phyloP scores from a whole-genome alignment of 1,140 invertebrate species.

The Drosophila tristis region DNA sequence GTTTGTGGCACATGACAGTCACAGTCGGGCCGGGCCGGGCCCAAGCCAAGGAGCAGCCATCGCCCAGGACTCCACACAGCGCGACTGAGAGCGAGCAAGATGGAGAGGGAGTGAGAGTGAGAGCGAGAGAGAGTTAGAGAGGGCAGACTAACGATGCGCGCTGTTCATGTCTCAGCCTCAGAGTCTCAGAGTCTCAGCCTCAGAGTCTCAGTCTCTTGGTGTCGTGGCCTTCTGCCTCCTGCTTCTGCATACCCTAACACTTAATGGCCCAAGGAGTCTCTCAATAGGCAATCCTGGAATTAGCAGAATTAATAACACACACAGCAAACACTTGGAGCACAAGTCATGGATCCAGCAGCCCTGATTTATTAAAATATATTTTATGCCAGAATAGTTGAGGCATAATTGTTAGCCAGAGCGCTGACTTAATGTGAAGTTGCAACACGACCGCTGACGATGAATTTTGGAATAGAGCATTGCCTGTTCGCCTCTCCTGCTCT shows the following conservation, averaged over 20 bases:
- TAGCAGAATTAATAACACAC: too few species aligned
- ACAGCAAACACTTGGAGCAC: too few species aligned
- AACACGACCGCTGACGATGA: too few species aligned
- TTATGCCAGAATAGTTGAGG: too few species aligned
- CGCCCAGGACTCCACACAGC: slow-evolving; percentile 45
- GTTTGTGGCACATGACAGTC: slow-evolving; percentile 82
- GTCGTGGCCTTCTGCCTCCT: slow-evolving; percentile 50
- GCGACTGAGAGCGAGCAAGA: slow-evolving; percentile 23
- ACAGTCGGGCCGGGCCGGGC: slow-evolving; percentile 54
- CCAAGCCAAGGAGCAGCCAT: slow-evolving; percentile 48
- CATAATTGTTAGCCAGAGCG: too few species aligned
- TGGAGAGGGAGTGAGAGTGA: slow-evolving; percentile 6
- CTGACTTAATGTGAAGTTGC: too few species aligned
- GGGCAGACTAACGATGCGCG: slow-evolving; percentile 46
- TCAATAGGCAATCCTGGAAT: slow-evolving; percentile 3
- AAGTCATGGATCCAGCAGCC: too few species aligned
- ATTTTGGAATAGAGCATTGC: too few species aligned
- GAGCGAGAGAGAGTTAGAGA: background rate
- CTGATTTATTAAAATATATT: too few species aligned
- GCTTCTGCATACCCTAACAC: slow-evolving; percentile 7
- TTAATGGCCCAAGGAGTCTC: background rate
- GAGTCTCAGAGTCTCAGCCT: background rate
- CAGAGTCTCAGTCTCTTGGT: slow-evolving; percentile 31
- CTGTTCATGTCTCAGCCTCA: slow-evolving; percentile 32
- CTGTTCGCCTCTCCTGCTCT: too few species aligned